Conservation (phyloP, 2,888 invertebrate species). For the Plebejus argus region DNA sequence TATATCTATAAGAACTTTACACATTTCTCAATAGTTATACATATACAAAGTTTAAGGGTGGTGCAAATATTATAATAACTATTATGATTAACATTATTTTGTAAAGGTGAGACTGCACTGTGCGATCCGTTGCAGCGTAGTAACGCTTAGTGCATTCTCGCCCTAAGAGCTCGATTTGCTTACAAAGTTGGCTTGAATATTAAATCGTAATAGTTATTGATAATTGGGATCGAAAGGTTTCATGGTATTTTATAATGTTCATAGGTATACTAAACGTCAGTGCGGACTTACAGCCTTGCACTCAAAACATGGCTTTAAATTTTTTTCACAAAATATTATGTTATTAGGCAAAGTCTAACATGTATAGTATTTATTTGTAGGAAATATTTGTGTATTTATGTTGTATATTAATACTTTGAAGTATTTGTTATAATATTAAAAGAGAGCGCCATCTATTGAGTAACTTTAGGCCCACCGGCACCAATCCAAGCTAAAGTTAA, state of each 20-base stretch:
- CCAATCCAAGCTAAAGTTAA: too few species aligned
- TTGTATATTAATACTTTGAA: neutral
- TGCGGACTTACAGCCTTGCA: neutral
- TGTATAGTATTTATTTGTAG: neutral
- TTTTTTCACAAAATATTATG: neutral
- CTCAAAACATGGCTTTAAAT: neutral
- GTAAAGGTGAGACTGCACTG: too few species aligned
- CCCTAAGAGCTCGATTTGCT: neutral
- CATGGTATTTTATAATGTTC: neutral
- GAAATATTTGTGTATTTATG: neutral
- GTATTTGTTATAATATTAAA: neutral
- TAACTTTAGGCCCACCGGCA: neutral
- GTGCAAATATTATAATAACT: neutral
- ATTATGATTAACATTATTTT: neutral
- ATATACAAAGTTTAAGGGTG: conserved; percentile 16
- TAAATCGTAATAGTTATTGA: neutral
- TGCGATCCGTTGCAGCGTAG: too few species aligned
- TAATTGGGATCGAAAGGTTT: neutral
- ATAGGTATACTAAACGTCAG: neutral
- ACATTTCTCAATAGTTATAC: conserved; percentile 25
- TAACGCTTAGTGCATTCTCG: too few species aligned
- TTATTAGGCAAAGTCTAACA: neutral
- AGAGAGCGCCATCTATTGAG: neutral
- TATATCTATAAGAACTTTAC: conserved; percentile 15
- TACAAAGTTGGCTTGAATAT: neutral